Conservation (phyloP, 2,113 vertebrate genomes). For the Cyprinodon variegatus region DNA sequence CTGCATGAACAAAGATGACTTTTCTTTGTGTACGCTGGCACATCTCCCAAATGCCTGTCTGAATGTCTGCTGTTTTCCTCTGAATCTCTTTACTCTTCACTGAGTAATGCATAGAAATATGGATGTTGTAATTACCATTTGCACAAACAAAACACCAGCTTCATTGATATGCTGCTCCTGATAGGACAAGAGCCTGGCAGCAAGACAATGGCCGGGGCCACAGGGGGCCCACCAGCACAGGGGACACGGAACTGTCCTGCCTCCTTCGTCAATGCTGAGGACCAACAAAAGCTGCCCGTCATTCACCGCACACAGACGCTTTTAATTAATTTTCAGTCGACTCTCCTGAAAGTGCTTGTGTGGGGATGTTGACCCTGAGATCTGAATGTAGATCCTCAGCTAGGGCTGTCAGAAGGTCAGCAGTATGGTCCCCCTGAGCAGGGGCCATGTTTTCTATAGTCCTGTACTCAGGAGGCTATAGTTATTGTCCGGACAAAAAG, state of each 20-base stretch:
- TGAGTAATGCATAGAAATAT: constrained; percentile 88
- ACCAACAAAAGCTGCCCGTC: constrained; percentile 90
- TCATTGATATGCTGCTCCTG: constrained; percentile 95
- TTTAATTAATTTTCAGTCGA: constrained; percentile 99
- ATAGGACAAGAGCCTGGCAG: constrained; percentile 83
- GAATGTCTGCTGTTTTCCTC: constrained; percentile 40
- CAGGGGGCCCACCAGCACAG: constrained; percentile 82
- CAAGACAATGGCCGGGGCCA: constrained; percentile 94
- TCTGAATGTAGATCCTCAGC: constrained; percentile 61
- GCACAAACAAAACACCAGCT: constrained; percentile 86
- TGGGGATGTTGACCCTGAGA: constrained; percentile 77
- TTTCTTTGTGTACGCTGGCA: constrained; percentile 47
- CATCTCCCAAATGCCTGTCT: constrained; percentile 54
- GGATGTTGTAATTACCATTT: constrained; percentile 99
- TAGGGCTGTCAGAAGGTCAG: constrained; percentile 77
- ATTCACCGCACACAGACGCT: constrained; percentile 88
- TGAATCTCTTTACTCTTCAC: constrained; percentile 60
- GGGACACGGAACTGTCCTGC: constrained; percentile 89
- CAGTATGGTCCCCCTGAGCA: constrained; percentile 54
- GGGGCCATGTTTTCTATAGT: constrained; percentile 45
- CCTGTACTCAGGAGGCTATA: constrained; percentile 50
- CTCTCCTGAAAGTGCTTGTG: constrained; percentile 83
- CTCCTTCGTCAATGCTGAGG: constrained; percentile 89
- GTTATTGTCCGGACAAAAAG: constrained; percentile 58
- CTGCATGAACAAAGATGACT: constrained; percentile 32